Base-by-base conservation (phyloP, 2,888 invertebrate genomes). In the Tetrapedia diversipes region DNA sequence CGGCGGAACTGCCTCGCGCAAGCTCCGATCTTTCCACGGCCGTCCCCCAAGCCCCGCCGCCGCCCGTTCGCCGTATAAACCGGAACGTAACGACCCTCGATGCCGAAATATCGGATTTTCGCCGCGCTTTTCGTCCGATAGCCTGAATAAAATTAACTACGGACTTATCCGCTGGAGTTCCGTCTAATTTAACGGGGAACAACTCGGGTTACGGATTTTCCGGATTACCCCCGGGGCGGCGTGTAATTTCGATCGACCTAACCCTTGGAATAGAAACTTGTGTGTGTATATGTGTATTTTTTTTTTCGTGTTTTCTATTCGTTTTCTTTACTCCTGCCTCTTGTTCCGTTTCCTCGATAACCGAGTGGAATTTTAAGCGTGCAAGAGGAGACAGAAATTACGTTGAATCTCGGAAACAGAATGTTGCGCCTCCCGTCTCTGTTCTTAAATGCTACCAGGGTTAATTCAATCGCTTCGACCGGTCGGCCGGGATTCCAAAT, bases 101-200 rank as follows among this genome's bases (percentile, higher is more conserved):
- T 79, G 65, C 63, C 71, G 65, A 79, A 74, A 70, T 79, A 82
- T 81, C 79, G 79, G 65, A 71, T 81, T 71, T 75, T 82, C 66
- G 56, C 60, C 61, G 61, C 66, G 57, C 61, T 75, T 49, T 79
- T 71, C 70, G 37, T 59, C 57, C 71, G 71, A 75, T 49, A 57
- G 43, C 45, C 63, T 34, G 63, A 72, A 72, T 72, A 72, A 81
- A 82, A 72, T 67, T 75, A 72, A 76, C 69, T 61, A 54, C 27
- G 29, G 60, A 68, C 60, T 77, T 75, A 64, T 49, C 41, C 54
- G 24, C 6, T 19, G 57, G n/a, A 51, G 39, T 51, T 63, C 19
- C 56, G 72, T 51, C 61, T 63, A 63, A 49, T 71, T 71, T 73
- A 63, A 73, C 72, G 47, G 29, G 43, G 64, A 37, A 8, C 43